A percentile compares a stretch with the other conserved stretches of the same genome.
Evolutionary conservation across 2,888 invertebrate genomes (phyloP).

Genomic region (Pelosia muscerda): DNA sequence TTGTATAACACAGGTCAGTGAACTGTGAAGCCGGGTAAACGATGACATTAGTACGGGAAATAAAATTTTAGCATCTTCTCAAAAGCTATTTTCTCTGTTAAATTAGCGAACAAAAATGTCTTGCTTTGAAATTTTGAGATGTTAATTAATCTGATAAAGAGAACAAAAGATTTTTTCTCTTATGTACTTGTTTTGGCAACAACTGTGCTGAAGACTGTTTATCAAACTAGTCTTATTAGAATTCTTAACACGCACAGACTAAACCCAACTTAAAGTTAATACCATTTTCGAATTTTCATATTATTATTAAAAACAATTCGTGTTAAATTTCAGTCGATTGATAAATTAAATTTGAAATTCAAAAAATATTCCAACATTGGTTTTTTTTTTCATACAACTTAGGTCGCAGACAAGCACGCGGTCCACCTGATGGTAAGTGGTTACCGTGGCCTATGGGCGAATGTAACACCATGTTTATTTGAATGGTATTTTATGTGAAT

Average conservation of each 20-base stretch:
- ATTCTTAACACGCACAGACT: neutral
- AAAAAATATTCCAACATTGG: neutral
- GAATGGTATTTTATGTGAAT: too few species aligned
- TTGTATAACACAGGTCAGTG: slow-evolving; percentile 49
- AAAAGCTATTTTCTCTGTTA: slow-evolving; percentile 8
- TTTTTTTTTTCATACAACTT: too few species aligned
- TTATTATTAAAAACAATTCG: neutral
- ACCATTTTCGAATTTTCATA: neutral
- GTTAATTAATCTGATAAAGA: neutral
- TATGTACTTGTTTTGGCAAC: slow-evolving; percentile 10
- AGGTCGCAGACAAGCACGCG: too few species aligned
- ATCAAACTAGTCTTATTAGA: slow-evolving; percentile 1
- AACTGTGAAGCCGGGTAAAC: slow-evolving; percentile 27
- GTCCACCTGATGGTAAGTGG: too few species aligned
- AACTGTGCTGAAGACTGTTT: neutral
- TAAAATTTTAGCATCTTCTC: neutral
- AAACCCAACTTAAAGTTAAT: neutral
- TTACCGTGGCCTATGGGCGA: too few species aligned
- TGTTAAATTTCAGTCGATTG: neutral
- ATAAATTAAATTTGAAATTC: neutral
- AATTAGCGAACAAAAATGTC: slow-evolving; percentile 16
- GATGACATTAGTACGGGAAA: neutral
- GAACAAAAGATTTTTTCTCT: slow-evolving; percentile 13
- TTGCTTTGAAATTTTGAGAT: slow-evolving; percentile 12
- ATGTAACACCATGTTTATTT: too few species aligned